These are phyloP conservation scores for Halichondria panicea DNA, from an alignment of 37 sponge, comb jelly and placozoan species.

Conservation along the genomic window DNA sequence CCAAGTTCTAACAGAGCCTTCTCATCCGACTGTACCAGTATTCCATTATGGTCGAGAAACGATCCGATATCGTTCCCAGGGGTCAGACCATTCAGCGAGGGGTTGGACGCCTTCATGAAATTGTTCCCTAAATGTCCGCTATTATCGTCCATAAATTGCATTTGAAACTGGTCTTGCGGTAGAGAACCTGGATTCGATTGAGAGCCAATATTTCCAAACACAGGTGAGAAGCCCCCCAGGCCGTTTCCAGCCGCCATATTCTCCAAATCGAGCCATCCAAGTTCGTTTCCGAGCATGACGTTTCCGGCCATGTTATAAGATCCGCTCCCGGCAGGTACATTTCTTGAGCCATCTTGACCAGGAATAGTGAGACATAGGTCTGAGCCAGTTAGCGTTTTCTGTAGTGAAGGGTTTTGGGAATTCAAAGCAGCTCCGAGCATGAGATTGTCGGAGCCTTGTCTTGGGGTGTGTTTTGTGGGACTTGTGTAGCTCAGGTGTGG, in stretches of 20 bases:
- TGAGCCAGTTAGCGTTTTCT: constrained; percentile 26
- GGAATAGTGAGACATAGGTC: constrained; percentile 30
- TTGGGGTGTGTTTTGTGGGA: background rate
- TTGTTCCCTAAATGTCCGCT: background rate
- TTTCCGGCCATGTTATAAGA: background rate
- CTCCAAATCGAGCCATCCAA: constrained; percentile 64
- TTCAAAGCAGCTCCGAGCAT: constrained; percentile 24
- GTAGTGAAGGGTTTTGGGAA: constrained; percentile 35
- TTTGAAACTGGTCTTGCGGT: constrained; percentile 36
- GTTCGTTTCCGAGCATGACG: constrained; percentile 11
- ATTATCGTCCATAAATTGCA: constrained; percentile 44
- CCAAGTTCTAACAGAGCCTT: constrained; percentile 27
- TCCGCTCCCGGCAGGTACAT: background rate
- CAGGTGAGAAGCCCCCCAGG: constrained; percentile 1
- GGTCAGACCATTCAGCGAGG: constrained; percentile 5
- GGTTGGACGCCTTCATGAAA: constrained; percentile 10
- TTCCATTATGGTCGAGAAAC: too few species aligned
- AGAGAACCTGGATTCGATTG: constrained; percentile 59
- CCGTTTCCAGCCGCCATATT: background rate
- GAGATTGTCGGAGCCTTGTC: constrained; percentile 33
- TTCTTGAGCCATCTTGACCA: constrained; percentile 7
- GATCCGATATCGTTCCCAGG: too few species aligned
- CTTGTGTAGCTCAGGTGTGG: background rate
- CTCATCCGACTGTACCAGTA: constrained; percentile 17
- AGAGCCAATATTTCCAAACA: background rate